Evolutionary conservation across 2,888 invertebrate genomes (phyloP).

Genomic region (Magallana nippona): DNA sequence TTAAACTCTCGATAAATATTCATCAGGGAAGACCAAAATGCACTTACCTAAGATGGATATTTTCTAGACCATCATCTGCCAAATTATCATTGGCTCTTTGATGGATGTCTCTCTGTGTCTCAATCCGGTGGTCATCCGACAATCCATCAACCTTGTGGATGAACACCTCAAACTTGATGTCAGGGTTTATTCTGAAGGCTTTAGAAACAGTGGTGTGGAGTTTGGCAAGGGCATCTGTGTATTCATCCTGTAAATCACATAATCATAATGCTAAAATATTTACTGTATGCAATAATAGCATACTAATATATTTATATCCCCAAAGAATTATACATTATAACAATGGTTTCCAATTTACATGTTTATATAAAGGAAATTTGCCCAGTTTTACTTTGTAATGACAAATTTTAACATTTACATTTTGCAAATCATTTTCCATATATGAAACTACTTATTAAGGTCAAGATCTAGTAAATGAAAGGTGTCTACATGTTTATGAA

Average conservation of each 20-base stretch:
- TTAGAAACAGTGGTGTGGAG: constrained; percentile 95
- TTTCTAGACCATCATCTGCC: constrained; percentile 87
- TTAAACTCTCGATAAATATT: no score
- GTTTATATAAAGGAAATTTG: no score
- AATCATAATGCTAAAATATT: background rate
- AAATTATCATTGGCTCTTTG: constrained; percentile 97
- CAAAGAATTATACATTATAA: background rate
- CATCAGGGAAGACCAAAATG: no score
- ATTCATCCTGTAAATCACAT: constrained; percentile 88
- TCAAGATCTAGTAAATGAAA: no score
- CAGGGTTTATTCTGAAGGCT: constrained; percentile 96
- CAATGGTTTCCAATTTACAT: background rate
- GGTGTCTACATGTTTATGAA: no score
- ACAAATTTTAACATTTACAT: no score
- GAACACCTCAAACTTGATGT: constrained; percentile 98
- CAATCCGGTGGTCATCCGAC: constrained; percentile 99
- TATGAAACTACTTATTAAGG: no score
- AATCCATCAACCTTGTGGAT: constrained; percentile 99
- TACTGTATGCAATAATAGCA: background rate
- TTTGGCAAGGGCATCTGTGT: constrained; percentile 95
- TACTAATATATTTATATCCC: background rate
- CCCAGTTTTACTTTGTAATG: background rate
- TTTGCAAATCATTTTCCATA: no score
- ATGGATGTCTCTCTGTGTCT: constrained; percentile 98
- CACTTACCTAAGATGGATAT: constrained; percentile 75